Percentiles rank a stretch among this genome's conserved stretches.
These are phyloP conservation scores for Drosophila stalkeri DNA, from an alignment of 2,888 invertebrate species.

Conservation along the genomic window DNA sequence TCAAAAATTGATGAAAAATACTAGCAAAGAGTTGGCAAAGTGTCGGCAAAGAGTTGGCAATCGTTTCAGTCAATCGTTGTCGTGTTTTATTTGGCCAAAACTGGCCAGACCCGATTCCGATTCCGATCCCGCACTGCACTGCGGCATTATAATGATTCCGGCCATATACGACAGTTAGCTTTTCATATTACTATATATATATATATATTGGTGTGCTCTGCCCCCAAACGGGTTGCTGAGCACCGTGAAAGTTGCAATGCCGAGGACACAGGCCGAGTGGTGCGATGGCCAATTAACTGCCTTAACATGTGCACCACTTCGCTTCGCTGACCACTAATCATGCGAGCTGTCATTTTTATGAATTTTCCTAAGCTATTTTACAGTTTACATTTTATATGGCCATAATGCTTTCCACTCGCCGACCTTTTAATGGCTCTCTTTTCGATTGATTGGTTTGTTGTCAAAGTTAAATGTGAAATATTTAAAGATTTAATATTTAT, in stretches of 20 bases:
- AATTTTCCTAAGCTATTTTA: slow-evolving; percentile 1
- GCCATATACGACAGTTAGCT: slow-evolving; percentile 38
- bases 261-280: slow-evolving; percentile 17
- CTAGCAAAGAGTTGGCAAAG: slow-evolving; percentile 21
- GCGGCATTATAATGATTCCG: not conserved
- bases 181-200: not conserved
- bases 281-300: slow-evolving; percentile 30
- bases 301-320: slow-evolving; percentile 27
- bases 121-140: not conserved
- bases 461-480: too few species aligned
- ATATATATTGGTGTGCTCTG: slow-evolving; percentile 12
- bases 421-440: not conserved
- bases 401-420: not conserved
- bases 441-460: too few species aligned
- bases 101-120: slow-evolving; percentile 63
- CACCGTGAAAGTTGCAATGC: slow-evolving; percentile 52
- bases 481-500: not conserved
- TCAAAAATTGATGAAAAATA: slow-evolving; percentile 30
- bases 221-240: slow-evolving; percentile 41
- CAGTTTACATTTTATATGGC: not conserved
- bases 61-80: slow-evolving; percentile 8
- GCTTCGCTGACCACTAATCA: slow-evolving; percentile 24
- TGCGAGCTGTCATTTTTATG: slow-evolving; percentile 15
- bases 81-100: slow-evolving; percentile 43
- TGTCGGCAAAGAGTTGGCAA: slow-evolving; percentile 13